phyloP scores from a whole-genome alignment of 1,140 invertebrate species.

The Drosophila subpulchrella region DNA sequence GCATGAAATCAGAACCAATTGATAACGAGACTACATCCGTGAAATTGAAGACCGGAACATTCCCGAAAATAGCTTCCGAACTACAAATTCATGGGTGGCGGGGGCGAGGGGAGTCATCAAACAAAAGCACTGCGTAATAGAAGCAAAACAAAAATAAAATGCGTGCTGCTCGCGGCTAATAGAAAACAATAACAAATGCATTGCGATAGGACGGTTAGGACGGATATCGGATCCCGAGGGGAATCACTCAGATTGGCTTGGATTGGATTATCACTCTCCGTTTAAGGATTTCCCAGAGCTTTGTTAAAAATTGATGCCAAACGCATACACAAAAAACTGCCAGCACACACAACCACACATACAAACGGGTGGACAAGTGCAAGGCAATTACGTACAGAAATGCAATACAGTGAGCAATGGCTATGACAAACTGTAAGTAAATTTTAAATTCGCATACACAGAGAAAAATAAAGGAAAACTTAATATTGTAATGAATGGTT shows the following conservation, averaged over 20 bases:
- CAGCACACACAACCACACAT: slow-evolving; percentile 18
- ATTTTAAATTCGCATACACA: neutral
- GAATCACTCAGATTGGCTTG: neutral
- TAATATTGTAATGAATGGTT: no score
- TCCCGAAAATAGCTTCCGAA: slow-evolving; percentile 12
- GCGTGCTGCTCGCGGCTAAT: slow-evolving; percentile 14
- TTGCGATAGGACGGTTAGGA: slow-evolving; percentile 22
- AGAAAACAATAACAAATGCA: slow-evolving; percentile 36
- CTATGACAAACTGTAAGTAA: neutral
- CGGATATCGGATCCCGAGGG: neutral
- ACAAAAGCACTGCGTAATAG: slow-evolving; percentile 62
- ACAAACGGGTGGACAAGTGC: slow-evolving; percentile 23
- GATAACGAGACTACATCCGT: neutral
- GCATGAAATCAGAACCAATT: neutral
- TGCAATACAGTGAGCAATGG: slow-evolving; percentile 22
- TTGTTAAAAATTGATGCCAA: slow-evolving; percentile 27
- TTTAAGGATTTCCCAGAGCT: slow-evolving; percentile 19
- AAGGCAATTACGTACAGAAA: slow-evolving; percentile 42
- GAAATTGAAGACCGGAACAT: slow-evolving; percentile 14
- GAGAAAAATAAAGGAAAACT: neutral
- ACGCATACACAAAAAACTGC: slow-evolving; percentile 31
- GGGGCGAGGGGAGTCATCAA: neutral
- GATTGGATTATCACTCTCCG: neutral
- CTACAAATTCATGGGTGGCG: neutral
- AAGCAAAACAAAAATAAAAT: slow-evolving; percentile 25